phyloP scores from a whole-genome alignment of 2,113 vertebrate genomes.

The Cathartes aura region DNA sequence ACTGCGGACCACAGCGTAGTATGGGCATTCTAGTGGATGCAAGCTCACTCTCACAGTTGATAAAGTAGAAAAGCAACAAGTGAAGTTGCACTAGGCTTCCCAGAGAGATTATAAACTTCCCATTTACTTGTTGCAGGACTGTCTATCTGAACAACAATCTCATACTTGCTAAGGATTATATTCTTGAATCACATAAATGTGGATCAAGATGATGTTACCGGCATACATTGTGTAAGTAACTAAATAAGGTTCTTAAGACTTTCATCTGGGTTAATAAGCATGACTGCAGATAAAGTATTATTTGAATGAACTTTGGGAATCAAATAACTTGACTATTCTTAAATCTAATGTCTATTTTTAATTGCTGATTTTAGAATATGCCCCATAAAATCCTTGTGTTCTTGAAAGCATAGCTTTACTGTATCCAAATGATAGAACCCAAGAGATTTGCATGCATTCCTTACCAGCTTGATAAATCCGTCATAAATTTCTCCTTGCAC shows the following conservation, averaged over 20 bases:
- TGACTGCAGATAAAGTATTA: not conserved
- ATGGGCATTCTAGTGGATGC: not conserved
- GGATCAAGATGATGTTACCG: not conserved
- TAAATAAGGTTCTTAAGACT: not conserved
- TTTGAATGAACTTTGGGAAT: not conserved
- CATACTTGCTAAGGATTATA: not conserved
- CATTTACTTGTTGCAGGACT: not conserved
- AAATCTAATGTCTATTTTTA: not conserved
- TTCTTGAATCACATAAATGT: not conserved
- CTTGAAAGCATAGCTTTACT: not conserved
- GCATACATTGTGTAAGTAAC: not conserved
- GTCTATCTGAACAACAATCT: not conserved
- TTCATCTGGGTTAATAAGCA: not conserved
- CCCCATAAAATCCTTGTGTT: not conserved
- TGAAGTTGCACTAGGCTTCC: not conserved
- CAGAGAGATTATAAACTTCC: not conserved
- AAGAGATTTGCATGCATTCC: not conserved
- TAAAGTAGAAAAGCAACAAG: not conserved
- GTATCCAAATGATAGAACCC: constrained; percentile 29
- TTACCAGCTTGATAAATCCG: constrained; percentile 50
- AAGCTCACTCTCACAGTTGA: not conserved
- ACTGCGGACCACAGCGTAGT: not conserved
- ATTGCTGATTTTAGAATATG: not conserved
- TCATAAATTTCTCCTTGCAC: not conserved
- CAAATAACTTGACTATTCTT: not conserved